Base-by-base conservation (phyloP, 2,113 vertebrate species). In the Pseudorhombus dupliciocellatus region DNA sequence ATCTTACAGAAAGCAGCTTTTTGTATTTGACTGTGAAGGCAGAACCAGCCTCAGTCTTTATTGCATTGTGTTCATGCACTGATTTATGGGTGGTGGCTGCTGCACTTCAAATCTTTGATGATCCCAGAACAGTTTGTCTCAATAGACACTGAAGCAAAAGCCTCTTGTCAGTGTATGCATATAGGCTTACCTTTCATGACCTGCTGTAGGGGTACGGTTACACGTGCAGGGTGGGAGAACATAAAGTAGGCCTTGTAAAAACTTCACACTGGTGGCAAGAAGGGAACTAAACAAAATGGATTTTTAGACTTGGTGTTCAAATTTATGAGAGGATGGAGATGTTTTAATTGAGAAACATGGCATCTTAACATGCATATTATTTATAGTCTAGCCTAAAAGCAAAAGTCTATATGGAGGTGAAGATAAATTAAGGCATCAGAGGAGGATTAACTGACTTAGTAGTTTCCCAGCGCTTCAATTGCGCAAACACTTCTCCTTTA, bases 111-210 rank as follows among this genome's bases (percentile, higher is more conserved):
- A 72, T 65, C 70, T 77, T 67, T 79, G 74, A 79, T 79, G 66
- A 66, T 72, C 73, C 46, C 60, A 16, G 16, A 70, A 26, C 42
- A 68, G 77, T 56, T 60, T 84, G 67, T 86, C 48, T 73, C 67
- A 77, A 66, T 21, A 62, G 61, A 84, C 71, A 73, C 67, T 21
- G 5, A 21, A 30, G 57, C 30, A 60, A 66, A 56, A 42, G 75
- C 70, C 71, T 69, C 52, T 71, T 83, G 83, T 84, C 63, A 85
- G 46, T 15, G 65, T 54, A 50, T 50, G 46, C 18, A 50, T 50
- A 77, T 77, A 82, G 73, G 63, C 75, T 84, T 84, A 83, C 84
- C 66, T 88, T 82, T 86, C 46, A 50, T 50, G 46, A 15, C 72
- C 7, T 55, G 60, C 69, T 77, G 78, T 58, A 66, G 73, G 84